These are phyloP conservation scores for Alviniconcha marisindica DNA, from an alignment of 1,140 invertebrate genomes.

Conservation along the genomic window DNA sequence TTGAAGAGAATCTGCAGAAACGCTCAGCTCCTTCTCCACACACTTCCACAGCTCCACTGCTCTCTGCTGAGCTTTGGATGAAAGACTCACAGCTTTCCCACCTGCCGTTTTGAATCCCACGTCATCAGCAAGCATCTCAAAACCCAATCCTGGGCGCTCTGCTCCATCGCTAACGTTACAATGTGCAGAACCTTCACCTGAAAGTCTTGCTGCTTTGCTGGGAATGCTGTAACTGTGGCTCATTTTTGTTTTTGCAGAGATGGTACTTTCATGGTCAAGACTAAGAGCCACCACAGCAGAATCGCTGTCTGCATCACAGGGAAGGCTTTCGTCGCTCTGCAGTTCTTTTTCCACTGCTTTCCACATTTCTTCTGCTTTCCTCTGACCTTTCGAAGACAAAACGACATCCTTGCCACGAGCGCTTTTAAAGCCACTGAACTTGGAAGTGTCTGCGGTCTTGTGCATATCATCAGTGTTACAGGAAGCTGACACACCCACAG, in stretches of 20 bases:
- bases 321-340: not conserved
- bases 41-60: conserved; percentile 15
- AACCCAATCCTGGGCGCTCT: too few species aligned
- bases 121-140: not conserved
- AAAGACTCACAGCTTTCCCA: conserved; percentile 22
- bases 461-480: too few species aligned
- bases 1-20: not conserved
- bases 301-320: too few species aligned
- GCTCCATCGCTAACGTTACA: too few species aligned
- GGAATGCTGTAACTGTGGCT: too few species aligned
- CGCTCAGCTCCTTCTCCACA: not conserved
- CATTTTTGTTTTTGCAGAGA: too few species aligned
- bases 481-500: too few species aligned
- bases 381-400: not conserved
- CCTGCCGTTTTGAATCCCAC: conserved; percentile 26
- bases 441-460: too few species aligned
- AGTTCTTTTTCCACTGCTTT: not conserved
- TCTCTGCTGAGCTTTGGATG: conserved; percentile 32
- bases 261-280: too few species aligned
- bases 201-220: too few species aligned
- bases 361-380: conserved; percentile 21
- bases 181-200: too few species aligned
- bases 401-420: not conserved
- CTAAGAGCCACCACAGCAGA: too few species aligned
- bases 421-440: not conserved